Evolutionary conservation across 2,797 vertebrate species (phyloP), one percentile per base, ranked within the genome.

Genomic region (Gambelia wislizenii): DNA sequence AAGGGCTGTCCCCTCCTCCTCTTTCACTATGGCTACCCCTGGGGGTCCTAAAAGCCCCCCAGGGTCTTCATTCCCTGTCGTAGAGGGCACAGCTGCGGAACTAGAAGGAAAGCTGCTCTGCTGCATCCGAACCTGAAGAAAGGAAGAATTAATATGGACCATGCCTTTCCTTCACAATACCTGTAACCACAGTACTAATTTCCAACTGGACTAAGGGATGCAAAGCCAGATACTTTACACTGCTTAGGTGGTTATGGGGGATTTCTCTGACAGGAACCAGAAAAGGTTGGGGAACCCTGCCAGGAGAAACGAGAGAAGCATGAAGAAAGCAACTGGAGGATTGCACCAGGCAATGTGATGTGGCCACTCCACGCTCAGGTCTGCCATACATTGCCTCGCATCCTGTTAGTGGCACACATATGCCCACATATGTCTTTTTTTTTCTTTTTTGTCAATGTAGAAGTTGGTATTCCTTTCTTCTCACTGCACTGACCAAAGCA

Each of bases 71-170:
- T 90, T 80, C 36, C 78, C 83, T 10, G 94, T 91, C 20, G 88
- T 64, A 25, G 95, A 49, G 64, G 64, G 85, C 0, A 94, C 87
- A 12, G 91, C 12, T 2, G 88, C 84, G 12, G 94, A 93, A 27
- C 91, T n/a, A 44, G 92, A 75, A 27, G 12, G 4, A 61, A 49
- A 92, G 22, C 94, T 91, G 6, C 96, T 92, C 52, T 94, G 97
- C 91, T 98, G 98, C 89, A 97, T 97, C 13, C 98, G 98, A 61
- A 98, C 95, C 98, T 99, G 95, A 54, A 0, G 39, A 88, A 69
- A 77, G 75, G 42, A 16, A 52, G 76, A 91, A 27, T 3, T n/a
- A 78, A 16, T 39, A 14, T 14, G 83, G 36, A 39, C 42, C 16
- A 18, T 10, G 33, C 4, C 6, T 4, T n/a, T 72, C 59, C 59